Evolutionary conservation across 2,113 vertebrate genomes (phyloP).

Genomic region (Sylvietta virens): DNA sequence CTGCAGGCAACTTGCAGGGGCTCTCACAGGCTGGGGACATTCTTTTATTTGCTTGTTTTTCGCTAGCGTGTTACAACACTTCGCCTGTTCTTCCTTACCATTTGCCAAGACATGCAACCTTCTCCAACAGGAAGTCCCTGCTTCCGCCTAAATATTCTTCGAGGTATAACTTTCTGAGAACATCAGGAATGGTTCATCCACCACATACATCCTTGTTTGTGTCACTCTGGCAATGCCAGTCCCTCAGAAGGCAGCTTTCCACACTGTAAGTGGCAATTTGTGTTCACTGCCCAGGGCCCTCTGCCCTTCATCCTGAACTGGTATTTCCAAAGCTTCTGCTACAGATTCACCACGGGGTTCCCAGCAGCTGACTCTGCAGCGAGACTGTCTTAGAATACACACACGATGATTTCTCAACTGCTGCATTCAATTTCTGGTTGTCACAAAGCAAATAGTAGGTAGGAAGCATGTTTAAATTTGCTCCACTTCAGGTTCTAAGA

Average conservation of each 20-base stretch:
- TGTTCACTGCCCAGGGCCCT: background rate
- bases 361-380: background rate
- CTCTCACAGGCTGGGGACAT: background rate
- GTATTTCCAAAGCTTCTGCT: background rate
- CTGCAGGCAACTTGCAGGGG: background rate
- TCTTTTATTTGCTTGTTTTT: background rate
- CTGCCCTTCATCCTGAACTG: background rate
- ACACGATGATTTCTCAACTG: background rate
- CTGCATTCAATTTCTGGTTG: background rate
- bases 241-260: background rate
- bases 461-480: background rate
- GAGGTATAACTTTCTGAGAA: background rate
- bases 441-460: background rate
- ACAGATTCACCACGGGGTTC: background rate
- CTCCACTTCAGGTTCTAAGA: background rate
- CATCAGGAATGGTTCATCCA: background rate
- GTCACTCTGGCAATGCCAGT: background rate
- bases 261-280: background rate
- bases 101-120: background rate
- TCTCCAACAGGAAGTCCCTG: fast-evolving
- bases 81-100: background rate
- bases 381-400: background rate
- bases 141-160: background rate
- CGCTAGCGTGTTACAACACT: background rate
- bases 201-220: background rate